Conservation (phyloP, 1,140 invertebrate species). For the Drosophila sturtevanti region DNA sequence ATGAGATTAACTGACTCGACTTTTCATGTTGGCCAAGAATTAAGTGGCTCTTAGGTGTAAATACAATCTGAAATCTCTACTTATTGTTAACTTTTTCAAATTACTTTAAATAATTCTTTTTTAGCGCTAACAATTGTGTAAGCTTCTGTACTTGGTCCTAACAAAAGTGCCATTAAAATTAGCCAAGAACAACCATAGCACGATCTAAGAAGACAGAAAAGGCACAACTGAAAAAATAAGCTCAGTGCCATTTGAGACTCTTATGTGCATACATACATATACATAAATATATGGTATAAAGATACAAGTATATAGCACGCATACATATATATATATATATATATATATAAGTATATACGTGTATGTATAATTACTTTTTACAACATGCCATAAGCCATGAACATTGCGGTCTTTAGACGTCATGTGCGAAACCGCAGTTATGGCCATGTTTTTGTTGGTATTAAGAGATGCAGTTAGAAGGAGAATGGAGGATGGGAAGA, state of each 20-base stretch:
- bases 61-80: too few relatives aligned
- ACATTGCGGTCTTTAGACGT: conserved; percentile 30
- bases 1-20: too few relatives aligned
- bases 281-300: neutral
- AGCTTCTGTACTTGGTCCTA: neutral
- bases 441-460: conserved; percentile 9
- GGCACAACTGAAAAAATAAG: neutral
- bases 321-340: neutral
- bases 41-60: too few relatives aligned
- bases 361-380: conserved; percentile 44
- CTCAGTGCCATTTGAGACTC: neutral
- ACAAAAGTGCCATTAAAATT: neutral
- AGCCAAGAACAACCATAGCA: neutral
- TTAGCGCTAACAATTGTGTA: too few relatives aligned
- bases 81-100: too few relatives aligned
- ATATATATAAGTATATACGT: conserved; percentile 15
- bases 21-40: too few relatives aligned
- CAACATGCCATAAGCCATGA: conserved; percentile 38
- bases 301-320: neutral
- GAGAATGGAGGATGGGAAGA: neutral
- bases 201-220: neutral
- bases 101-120: neutral
- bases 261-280: neutral
- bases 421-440: conserved; percentile 32
- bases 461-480: conserved; percentile 5